Evolutionary conservation across 2,113 vertebrate species (phyloP), one percentile per base, ranked within the genome.

Genomic region (Casuarius casuarius): DNA sequence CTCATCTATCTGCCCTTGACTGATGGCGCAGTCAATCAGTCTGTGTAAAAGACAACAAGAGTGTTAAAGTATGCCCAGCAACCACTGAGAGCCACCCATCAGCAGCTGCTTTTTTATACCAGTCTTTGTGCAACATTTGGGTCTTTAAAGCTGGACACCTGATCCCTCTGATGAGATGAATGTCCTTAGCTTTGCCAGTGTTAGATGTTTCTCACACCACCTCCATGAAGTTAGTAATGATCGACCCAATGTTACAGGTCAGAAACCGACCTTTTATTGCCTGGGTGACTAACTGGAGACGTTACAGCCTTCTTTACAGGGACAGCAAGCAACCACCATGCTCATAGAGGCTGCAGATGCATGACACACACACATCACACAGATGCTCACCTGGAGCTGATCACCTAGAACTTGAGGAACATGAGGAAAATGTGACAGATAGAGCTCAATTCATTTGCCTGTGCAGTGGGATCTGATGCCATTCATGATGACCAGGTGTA

Each of bases 21-120:
- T 21, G 2, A 98, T 85, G 84, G 77, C 48, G 62, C 98, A 98
- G 76, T n/a, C 92, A 0, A 19, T 96, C 59, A 98, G 76, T 74
- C 98, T 98, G 81, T 2, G 1, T 5, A 44, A 2, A 40, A 75
- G 42, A 94, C 12, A 74, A 49, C 14, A 48, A 4, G 2, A 26
- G 65, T 12, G 26, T 8, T 25, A 61, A 9, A 70, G 3, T 29
- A 31, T 0, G 2, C 46, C 46, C 10, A 1, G 54, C 51, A 23
- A 5, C 7, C 48, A 10, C 15, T 1, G 17, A 25, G 35, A 35
- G 1, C 44, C 70, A 65, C 62, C 63, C 72, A 49, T 4, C 79
- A 77, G 40, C 66, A 87, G 18, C 4, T 17, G 38, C 35, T 7
- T 29, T 58, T 73, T 72, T 1, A 23, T 65, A 68, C 17, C 42